Evolutionary conservation across 2,113 vertebrate genomes (phyloP).

Genomic region (Hydrochoerus hydrochaeris): DNA sequence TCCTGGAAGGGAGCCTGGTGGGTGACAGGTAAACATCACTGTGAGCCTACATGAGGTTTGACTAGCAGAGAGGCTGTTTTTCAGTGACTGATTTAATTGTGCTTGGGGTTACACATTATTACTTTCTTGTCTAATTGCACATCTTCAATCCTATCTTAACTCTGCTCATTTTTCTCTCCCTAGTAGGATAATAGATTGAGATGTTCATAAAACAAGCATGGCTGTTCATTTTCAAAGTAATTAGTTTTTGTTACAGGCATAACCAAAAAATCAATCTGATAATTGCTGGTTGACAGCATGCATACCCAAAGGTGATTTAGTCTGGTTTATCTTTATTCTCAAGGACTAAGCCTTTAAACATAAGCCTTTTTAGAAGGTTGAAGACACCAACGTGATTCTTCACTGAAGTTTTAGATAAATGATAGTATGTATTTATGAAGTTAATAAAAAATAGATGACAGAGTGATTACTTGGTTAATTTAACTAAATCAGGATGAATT

Average conservation of each 20-base stretch:
- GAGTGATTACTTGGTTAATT: conserved; percentile 32
- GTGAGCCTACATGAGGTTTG: neutral
- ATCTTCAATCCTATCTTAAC: neutral
- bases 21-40: neutral
- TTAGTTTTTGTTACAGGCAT: conserved; percentile 44
- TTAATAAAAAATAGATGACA: neutral
- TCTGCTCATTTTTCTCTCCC: conserved; percentile 15
- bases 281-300: conserved; percentile 48
- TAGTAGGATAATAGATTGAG: neutral
- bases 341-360: conserved; percentile 45
- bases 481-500: conserved; percentile 35
- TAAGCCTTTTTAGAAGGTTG: conserved; percentile 42
- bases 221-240: conserved; percentile 38
- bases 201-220: conserved; percentile 32
- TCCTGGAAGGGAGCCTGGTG: neutral
- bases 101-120: neutral
- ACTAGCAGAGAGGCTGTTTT: neutral
- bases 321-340: conserved; percentile 57
- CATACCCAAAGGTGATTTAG: conserved; percentile 12
- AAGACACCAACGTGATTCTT: neutral
- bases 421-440: conserved; percentile 26
- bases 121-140: neutral
- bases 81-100: neutral
- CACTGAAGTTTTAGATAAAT: neutral
- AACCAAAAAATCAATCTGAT: conserved; percentile 51